Percentiles rank a stretch among this genome's conserved stretches.
These are phyloP conservation scores for Empis stercorea DNA, from an alignment of 2,888 invertebrate genomes.

Conservation along the genomic window DNA sequence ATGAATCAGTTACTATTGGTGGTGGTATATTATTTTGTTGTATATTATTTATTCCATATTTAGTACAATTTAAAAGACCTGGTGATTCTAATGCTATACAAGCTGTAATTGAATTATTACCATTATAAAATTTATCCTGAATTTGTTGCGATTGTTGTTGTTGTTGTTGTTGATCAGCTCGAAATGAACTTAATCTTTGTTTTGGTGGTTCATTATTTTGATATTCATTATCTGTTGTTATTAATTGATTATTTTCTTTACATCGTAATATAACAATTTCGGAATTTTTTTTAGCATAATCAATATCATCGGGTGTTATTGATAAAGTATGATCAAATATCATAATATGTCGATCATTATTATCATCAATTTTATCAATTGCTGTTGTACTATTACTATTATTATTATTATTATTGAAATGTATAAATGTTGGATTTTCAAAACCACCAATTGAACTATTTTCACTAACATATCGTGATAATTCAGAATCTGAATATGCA, in stretches of 20 bases:
- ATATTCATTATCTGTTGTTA: slow-evolving; percentile 10
- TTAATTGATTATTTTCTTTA: slow-evolving; percentile 21
- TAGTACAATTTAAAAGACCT: background rate
- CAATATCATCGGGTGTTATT: slow-evolving; percentile 23
- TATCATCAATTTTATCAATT: background rate
- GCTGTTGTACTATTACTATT: background rate
- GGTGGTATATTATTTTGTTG: too few species aligned
- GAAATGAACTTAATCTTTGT: slow-evolving; percentile 36
- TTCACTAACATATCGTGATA: slow-evolving; percentile 34
- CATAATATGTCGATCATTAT: background rate
- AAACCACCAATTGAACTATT: slow-evolving; percentile 32
- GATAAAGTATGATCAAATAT: background rate
- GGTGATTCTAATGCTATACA: background rate
- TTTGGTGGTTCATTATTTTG: slow-evolving; percentile 29
- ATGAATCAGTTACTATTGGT: too few species aligned
- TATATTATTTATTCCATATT: too few species aligned
- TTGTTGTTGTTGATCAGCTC: too few species aligned
- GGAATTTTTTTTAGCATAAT: slow-evolving; percentile 33
- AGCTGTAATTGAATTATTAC: too few species aligned
- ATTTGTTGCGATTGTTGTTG: too few species aligned
- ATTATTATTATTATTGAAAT: slow-evolving; percentile 21
- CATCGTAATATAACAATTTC: slow-evolving; percentile 35
- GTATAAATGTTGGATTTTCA: slow-evolving; percentile 35
- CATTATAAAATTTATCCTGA: slow-evolving; percentile 9
- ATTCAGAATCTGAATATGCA: slow-evolving; percentile 29